A percentile compares a stretch with the other conserved stretches of the same genome.
Evolutionary conservation across 2,888 invertebrate genomes (phyloP).

Genomic region (Lasioglossum marginatum): DNA sequence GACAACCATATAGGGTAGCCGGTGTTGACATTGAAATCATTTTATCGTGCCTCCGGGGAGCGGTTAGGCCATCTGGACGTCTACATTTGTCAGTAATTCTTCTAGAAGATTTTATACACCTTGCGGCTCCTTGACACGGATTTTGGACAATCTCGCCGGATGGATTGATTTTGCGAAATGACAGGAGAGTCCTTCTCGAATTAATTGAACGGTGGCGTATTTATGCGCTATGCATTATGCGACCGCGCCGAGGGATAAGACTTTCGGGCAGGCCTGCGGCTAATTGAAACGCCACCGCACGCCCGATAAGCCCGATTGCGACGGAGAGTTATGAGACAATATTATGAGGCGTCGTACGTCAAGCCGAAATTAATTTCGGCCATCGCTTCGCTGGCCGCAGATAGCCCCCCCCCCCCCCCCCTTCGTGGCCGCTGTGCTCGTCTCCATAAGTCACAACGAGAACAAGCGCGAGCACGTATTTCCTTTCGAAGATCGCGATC

Average conservation of each 20-base stretch:
- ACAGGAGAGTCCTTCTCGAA: slow-evolving; percentile 51
- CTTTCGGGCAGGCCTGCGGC: slow-evolving; percentile 78
- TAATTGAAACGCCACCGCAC: slow-evolving; percentile 83
- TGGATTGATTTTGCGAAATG: not conserved
- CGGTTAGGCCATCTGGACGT: slow-evolving; percentile 39
- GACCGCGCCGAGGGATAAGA: slow-evolving; percentile 78
- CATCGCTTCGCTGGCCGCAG: slow-evolving; percentile 19
- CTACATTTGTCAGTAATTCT: not conserved
- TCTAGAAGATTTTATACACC: not conserved
- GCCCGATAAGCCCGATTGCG: slow-evolving; percentile 82
- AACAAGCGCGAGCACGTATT: not conserved
- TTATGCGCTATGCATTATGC: slow-evolving; percentile 79
- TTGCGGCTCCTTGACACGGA: slow-evolving; percentile 78
- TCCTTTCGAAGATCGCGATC: slow-evolving; percentile 2
- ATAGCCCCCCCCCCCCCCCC: not conserved
- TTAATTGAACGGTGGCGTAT: slow-evolving; percentile 81
- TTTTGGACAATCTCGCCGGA: not conserved
- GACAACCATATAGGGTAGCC: slow-evolving; percentile 10
- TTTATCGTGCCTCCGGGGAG: slow-evolving; percentile 64
- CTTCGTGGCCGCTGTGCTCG: not conserved
- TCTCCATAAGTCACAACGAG: slow-evolving; percentile 12
- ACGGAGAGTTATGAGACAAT: slow-evolving; percentile 83
- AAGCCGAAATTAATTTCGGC: slow-evolving; percentile 82
- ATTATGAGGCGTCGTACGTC: slow-evolving; percentile 82
- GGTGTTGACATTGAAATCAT: slow-evolving; percentile 68